phyloP scores from a whole-genome alignment of 2,113 vertebrate genomes.

The Delphinus delphis region DNA sequence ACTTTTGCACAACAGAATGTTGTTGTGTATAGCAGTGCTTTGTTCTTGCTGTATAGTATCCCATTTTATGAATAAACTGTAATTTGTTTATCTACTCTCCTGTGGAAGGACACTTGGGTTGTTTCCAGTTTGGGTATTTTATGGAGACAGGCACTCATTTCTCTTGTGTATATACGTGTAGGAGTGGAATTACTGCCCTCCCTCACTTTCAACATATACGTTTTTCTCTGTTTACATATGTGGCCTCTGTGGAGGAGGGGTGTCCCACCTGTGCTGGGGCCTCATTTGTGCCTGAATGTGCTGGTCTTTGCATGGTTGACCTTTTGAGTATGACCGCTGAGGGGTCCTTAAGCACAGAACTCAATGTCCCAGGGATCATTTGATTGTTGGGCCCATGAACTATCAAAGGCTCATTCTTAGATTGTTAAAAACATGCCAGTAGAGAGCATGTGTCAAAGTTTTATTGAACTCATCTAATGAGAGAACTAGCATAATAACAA shows the following conservation, averaged over 20 bases:
- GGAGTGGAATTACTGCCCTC: background rate
- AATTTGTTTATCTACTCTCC: background rate
- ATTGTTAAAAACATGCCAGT: conserved; percentile 11
- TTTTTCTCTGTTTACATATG: background rate
- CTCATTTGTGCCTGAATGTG: background rate
- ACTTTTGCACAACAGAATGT: background rate
- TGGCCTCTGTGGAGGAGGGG: background rate
- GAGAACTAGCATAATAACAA: conserved; percentile 30
- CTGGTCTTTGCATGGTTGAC: background rate
- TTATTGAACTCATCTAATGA: conserved; percentile 21
- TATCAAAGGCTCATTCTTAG: conserved; percentile 1
- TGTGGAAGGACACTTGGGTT: background rate
- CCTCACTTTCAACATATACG: background rate
- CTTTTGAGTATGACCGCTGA: background rate
- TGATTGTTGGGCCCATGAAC: background rate
- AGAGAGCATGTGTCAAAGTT: background rate
- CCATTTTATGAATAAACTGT: background rate
- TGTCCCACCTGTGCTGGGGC: background rate
- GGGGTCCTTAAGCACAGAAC: background rate
- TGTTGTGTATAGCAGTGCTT: background rate
- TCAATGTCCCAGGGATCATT: background rate
- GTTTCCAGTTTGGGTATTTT: conserved; percentile 46
- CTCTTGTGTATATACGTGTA: background rate
- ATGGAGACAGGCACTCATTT: background rate
- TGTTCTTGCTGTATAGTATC: conserved; percentile 9